Base-by-base conservation (phyloP, 1,140 invertebrate species). In the Mycetomoellerius zeteki region DNA sequence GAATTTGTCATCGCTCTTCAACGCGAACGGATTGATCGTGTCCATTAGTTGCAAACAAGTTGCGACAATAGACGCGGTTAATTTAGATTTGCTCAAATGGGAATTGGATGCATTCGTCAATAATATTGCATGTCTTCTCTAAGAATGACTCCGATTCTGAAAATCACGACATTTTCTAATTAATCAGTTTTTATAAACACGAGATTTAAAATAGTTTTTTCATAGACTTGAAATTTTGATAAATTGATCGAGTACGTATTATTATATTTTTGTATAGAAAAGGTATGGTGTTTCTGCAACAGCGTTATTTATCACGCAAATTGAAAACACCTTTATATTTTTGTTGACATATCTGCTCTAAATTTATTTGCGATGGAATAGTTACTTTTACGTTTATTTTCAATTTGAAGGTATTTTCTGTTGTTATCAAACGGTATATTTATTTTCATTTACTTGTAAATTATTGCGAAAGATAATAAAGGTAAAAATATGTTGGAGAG, bases 371-470 rank as follows among this genome's bases (percentile, higher is more conserved):
- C 50, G 33, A n/a, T 33, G n/a, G 8, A 19, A 54, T 33, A 54
- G 16, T 33, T 33, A 33, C 33, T 24, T 47, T 47, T 43, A 6
- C 3, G 3, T 52, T 72, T 71, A 50, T 52, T 72, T 30, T 72
- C 2, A 50, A 71, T 50, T 64, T 37, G 27, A n/a, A 72, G 24
- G n/a, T 12, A 54, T 54, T 54, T 73, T 73, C n/a, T 16, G 14
- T 73, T 30, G 7, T 30, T 52, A 56, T 33, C 30, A 65, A 33
- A 72, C 27, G 4, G 30, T 73, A 73, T 21, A 12, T 72, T 21
- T 72, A n/a, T 54, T 75, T 7, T 56, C 4, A 21, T 21, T 76
- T 58, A 50, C 16, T 71, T 71, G 16, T 27, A 71, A 27, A 71
- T 50, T 8, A 37, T 37, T 76, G 33, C 33, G 14, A 6, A 5